Conservation (phyloP, 2,888 invertebrate species). For the Drosophila pegasa region DNA sequence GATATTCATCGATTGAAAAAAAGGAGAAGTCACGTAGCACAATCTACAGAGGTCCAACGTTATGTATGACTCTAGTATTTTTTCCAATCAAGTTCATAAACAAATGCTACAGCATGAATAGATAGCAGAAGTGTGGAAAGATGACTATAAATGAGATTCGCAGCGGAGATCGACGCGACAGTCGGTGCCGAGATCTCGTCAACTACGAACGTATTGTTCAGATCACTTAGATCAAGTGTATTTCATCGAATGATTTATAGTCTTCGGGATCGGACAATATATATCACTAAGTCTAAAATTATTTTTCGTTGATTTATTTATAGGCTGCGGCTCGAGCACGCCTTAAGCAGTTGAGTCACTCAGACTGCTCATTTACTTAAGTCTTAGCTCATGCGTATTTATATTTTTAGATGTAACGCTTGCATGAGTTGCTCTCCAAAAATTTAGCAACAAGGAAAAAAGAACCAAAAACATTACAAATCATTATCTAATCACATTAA, state of each 20-base stretch:
- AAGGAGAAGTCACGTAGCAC: not conserved
- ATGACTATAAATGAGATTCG: not conserved
- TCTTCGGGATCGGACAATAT: not conserved
- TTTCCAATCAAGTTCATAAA: not conserved
- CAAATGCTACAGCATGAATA: not conserved
- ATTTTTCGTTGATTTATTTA: not conserved
- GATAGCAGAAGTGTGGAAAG: not conserved
- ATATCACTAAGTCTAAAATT: not conserved
- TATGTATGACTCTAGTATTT: not conserved
- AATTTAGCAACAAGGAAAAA: not conserved
- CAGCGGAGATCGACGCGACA: not conserved
- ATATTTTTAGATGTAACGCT: not conserved
- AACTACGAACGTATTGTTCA: too few relatives aligned
- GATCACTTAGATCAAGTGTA: too few relatives aligned
- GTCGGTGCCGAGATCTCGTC: not conserved
- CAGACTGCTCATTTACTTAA: not conserved
- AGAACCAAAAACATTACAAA: not conserved
- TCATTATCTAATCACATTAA: conserved; percentile 33
- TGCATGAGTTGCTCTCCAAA: conserved; percentile 5
- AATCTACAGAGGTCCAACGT: not conserved
- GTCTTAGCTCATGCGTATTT: not conserved
- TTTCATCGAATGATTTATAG: not conserved
- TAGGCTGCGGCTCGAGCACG: too few relatives aligned
- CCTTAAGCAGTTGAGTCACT: not conserved
- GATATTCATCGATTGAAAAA: not conserved